Evolutionary conservation across 2,113 vertebrate species (phyloP).

Genomic region (Chinchilla lanigera): DNA sequence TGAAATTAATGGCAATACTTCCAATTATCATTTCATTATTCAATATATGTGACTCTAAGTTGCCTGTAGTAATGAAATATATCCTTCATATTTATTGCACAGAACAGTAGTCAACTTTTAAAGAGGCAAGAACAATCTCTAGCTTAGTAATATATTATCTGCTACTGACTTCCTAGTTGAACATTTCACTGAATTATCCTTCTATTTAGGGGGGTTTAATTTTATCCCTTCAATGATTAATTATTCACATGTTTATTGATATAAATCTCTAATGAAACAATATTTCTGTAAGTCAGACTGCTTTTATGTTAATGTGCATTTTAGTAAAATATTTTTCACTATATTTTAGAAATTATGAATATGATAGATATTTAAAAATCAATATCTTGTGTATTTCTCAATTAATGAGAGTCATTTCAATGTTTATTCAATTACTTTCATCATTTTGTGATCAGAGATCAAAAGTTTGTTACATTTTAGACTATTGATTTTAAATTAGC

Average conservation of each 20-base stretch:
- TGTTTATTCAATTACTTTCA: not conserved
- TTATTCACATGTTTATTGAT: slow-evolving; percentile 14
- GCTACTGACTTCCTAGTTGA: slow-evolving; percentile 49
- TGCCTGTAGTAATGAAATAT: not conserved
- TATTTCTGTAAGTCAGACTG: slow-evolving; percentile 45
- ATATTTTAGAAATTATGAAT: slow-evolving; percentile 41
- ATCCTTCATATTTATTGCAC: not conserved
- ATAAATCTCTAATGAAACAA: slow-evolving; percentile 59
- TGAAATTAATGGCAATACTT: not conserved
- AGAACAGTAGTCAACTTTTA: slow-evolving; percentile 37
- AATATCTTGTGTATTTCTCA: not conserved
- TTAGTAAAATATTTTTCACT: not conserved
- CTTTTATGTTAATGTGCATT: not conserved
- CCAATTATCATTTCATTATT: not conserved
- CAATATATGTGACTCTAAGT: not conserved
- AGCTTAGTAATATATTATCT: slow-evolving; percentile 45
- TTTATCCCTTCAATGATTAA: slow-evolving; percentile 33
- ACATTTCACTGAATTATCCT: slow-evolving; percentile 53
- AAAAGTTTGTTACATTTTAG: not conserved
- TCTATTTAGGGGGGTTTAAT: slow-evolving; percentile 61
- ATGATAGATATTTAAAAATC: slow-evolving; percentile 31
- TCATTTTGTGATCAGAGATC: not conserved
- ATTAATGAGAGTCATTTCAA: slow-evolving; percentile 45
- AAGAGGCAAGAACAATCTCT: slow-evolving; percentile 24
- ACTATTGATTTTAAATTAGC: not conserved